These are phyloP conservation scores for Channa striata DNA, from an alignment of 2,797 vertebrate genomes.

Conservation along the genomic window DNA sequence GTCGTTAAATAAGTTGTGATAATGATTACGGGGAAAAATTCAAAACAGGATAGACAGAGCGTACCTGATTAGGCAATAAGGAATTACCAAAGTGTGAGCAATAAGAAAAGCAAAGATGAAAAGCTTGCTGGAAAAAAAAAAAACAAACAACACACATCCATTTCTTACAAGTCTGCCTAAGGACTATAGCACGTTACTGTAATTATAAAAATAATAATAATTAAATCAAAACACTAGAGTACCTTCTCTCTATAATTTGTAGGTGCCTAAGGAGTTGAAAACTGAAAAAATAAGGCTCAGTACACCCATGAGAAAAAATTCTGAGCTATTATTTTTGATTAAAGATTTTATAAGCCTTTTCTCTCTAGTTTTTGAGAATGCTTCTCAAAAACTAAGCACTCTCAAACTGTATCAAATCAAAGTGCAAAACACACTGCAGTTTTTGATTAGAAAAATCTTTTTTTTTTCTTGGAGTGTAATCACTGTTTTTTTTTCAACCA, in stretches of 20 bases:
- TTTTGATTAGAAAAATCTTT: slow-evolving; percentile 27
- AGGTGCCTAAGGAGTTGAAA: slow-evolving; percentile 42
- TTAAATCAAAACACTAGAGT: slow-evolving; percentile 38
- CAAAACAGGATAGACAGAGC: slow-evolving; percentile 1
- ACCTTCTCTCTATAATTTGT: slow-evolving; percentile 46
- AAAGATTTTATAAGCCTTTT: slow-evolving; percentile 38
- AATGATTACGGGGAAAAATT: slow-evolving; percentile 35
- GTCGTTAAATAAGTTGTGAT: slow-evolving; percentile 4
- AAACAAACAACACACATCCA: slow-evolving; percentile 26
- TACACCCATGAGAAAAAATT: slow-evolving; percentile 33
- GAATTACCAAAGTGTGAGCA: slow-evolving; percentile 26
- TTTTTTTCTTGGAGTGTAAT: slow-evolving; percentile 21
- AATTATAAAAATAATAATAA: slow-evolving; percentile 48
- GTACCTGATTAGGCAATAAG: slow-evolving; percentile 29
- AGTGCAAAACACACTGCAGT: slow-evolving; percentile 25
- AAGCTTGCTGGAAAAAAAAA: slow-evolving; percentile 27
- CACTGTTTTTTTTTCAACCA: slow-evolving; percentile 20
- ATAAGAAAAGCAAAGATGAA: slow-evolving; percentile 35
- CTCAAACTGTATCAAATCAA: slow-evolving; percentile 40
- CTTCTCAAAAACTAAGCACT: slow-evolving; percentile 23
- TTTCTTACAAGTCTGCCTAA: slow-evolving; percentile 32
- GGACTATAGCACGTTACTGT: slow-evolving; percentile 21
- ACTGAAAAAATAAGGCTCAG: slow-evolving; percentile 44
- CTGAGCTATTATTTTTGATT: slow-evolving; percentile 44
- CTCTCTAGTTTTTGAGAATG: slow-evolving; percentile 10